Evolutionary conservation across 2,113 vertebrate species (phyloP), one percentile per base, ranked within the genome.

Genomic region (Salvelinus namaycush): DNA sequence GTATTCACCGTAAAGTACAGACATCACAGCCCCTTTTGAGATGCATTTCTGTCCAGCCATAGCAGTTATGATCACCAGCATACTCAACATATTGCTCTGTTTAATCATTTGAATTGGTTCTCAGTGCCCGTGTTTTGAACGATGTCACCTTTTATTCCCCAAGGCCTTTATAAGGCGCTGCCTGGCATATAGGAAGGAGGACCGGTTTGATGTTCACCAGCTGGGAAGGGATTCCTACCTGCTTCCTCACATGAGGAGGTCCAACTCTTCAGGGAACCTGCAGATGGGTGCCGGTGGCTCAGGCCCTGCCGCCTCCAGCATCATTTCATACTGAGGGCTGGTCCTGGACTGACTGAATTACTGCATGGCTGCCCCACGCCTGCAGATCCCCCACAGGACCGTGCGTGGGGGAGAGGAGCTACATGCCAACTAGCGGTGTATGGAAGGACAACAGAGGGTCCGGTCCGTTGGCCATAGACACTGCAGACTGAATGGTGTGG

Each of bases 121-220:
- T 70, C 75, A 79, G 66, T 16, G 9, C 29, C 29, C 1, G 6
- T 34, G 67, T 34, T 34, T 18, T 31, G 3, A 20, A 3, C 3
- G 1, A 18, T 39, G 29, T 31, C 1, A 4, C n/a, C 9, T 24
- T 48, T 27, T 54, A 78, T 74, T 72, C 20, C 54, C 77, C 12
- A 77, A 99, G 98, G 96, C 95, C 73, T 99, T 99, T 89, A 99
- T 99, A 86, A 95, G 97, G 90, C 96, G 98, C 70, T 99, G 98
- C 87, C 93, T 99, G 90, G 98, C 98, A 5, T 99, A 99, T 89
- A 94, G 97, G 84, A 99, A 99, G 91, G 98, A 99, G 87, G 98
- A 99, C 86, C 94, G 98, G 31, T 95, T 97, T 72, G 97, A 97
- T 68, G 98, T 99, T 74, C 97, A 97, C 87, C 97, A 98, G 87